phyloP scores from a whole-genome alignment of 2,113 vertebrate species.

The Corapipo altera region DNA sequence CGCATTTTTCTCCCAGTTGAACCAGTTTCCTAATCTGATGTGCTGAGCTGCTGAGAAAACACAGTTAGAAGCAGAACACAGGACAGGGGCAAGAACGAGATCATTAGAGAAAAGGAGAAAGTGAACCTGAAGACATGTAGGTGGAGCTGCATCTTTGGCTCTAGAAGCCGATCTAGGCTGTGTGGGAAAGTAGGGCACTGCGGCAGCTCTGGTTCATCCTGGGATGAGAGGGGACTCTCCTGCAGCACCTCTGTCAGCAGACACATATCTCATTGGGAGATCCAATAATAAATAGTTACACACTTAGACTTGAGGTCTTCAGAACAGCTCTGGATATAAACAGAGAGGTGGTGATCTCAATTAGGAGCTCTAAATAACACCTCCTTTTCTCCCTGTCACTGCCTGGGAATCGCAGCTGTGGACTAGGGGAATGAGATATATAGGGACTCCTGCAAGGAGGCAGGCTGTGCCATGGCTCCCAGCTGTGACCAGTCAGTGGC shows the following conservation, averaged over 20 bases:
- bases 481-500: neutral
- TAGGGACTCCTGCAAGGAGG: neutral
- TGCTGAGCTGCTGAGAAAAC: neutral
- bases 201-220: fast-evolving
- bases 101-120: neutral
- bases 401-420: fast-evolving
- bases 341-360: neutral
- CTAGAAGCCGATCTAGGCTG: neutral
- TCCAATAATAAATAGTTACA: neutral
- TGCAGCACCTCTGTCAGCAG: neutral
- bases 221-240: fast-evolving
- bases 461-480: fast-evolving
- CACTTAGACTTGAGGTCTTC: fast-evolving
- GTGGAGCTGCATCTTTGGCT: neutral
- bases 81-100: neutral
- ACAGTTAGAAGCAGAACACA: neutral
- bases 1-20: neutral
- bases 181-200: neutral
- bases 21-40: neutral
- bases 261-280: neutral
- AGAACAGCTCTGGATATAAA: neutral
- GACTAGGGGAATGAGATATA: neutral
- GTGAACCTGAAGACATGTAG: neutral
- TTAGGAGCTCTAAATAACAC: neutral
- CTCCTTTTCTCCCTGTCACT: fast-evolving